These are phyloP conservation scores for Drosophila phalerata DNA, from an alignment of 2,888 invertebrate genomes.

Conservation along the genomic window DNA sequence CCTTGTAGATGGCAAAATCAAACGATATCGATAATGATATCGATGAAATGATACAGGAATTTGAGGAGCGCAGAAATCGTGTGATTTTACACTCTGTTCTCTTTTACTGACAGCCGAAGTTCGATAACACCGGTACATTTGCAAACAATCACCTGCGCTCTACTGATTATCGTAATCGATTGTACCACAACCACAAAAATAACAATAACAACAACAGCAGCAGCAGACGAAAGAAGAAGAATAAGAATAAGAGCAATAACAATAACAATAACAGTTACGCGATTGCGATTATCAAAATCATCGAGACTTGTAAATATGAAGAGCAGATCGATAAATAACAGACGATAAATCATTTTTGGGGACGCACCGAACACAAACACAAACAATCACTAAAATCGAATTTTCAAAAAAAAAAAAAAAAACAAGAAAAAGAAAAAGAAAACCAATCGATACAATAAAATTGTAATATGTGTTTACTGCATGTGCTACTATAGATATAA, in stretches of 20 bases:
- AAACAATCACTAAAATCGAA: constrained; percentile 33
- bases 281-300: constrained; percentile 29
- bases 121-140: constrained; percentile 39
- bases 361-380: constrained; percentile 21
- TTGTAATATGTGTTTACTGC: constrained; percentile 48
- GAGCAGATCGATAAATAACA: constrained; percentile 35
- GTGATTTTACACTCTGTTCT: constrained; percentile 71
- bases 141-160: constrained; percentile 57
- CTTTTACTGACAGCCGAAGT: constrained; percentile 71
- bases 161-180: constrained; percentile 26
- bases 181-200: not conserved
- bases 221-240: not conserved
- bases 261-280: not conserved
- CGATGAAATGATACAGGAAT: constrained; percentile 74
- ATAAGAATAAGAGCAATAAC: not conserved
- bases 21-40: constrained; percentile 71
- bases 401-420: constrained; percentile 18
- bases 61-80: constrained; percentile 71
- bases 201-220: not conserved
- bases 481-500: constrained; percentile 34
- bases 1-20: constrained; percentile 63
- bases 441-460: constrained; percentile 37
- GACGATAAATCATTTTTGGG: not conserved
- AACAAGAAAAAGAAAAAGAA: constrained; percentile 18
- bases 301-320: constrained; percentile 44